These are phyloP conservation scores for Callimorpha dominula DNA, from an alignment of 2,888 invertebrate genomes.

Conservation along the genomic window DNA sequence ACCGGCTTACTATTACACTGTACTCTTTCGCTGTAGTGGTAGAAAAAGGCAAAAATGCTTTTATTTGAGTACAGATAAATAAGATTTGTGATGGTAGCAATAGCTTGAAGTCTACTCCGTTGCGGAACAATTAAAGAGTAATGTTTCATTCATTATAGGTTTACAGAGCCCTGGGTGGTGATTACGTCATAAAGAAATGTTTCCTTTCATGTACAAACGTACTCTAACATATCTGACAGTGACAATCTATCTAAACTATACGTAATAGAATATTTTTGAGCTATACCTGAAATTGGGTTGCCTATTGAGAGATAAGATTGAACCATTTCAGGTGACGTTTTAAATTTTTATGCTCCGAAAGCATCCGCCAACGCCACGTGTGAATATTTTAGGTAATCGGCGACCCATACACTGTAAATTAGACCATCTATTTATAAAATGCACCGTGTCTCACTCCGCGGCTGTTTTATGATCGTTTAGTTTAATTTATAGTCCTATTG, in stretches of 20 bases:
- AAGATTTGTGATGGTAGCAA: background rate
- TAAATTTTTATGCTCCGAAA: background rate
- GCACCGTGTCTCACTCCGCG: conserved; percentile 45
- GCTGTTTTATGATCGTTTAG: conserved; percentile 44
- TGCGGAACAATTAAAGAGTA: background rate
- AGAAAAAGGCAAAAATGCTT: too few species aligned
- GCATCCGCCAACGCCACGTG: conserved; percentile 29
- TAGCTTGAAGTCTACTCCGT: background rate
- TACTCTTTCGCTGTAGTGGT: background rate
- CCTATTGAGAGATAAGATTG: background rate
- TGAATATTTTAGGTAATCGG: conserved; percentile 49
- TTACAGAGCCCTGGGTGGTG: background rate
- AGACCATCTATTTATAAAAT: conserved; percentile 57
- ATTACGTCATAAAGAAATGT: background rate
- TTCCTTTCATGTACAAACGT: background rate
- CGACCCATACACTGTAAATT: conserved; percentile 57
- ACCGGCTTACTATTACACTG: background rate
- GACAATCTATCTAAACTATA: background rate
- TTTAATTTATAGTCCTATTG: conserved; percentile 49
- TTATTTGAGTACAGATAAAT: background rate
- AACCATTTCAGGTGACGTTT: background rate
- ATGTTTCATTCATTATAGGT: background rate
- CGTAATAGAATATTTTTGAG: background rate
- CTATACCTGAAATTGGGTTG: background rate
- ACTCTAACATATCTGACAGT: background rate